These are phyloP conservation scores for Lasioglossum marginatum DNA, from an alignment of 2,888 invertebrate species.

Conservation along the genomic window DNA sequence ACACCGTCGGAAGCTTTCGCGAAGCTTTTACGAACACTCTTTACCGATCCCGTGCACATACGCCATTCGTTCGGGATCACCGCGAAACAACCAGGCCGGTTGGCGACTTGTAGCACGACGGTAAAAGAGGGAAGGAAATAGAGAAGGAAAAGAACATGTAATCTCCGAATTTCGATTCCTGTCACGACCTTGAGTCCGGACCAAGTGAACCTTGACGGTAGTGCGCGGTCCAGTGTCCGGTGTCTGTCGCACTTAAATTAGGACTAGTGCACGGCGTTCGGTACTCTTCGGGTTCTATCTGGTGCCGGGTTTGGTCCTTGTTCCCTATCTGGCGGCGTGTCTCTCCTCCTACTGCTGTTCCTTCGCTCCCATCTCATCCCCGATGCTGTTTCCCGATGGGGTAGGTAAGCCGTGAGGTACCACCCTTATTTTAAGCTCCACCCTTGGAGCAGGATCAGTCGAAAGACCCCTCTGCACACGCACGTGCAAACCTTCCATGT, in stretches of 20 bases:
- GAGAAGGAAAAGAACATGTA: neutral
- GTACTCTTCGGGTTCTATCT: constrained; percentile 27
- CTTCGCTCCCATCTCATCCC: constrained; percentile 59
- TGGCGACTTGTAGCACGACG: neutral
- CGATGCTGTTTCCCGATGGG: constrained; percentile 62
- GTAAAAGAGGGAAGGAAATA: neutral
- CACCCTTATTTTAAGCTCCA: constrained; percentile 83
- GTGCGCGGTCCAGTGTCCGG: constrained; percentile 23
- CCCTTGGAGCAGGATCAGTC: constrained; percentile 79
- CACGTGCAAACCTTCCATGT: constrained; percentile 38
- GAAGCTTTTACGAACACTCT: neutral
- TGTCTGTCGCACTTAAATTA: constrained; percentile 60
- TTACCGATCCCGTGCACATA: neutral
- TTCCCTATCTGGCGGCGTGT: constrained; percentile 44
- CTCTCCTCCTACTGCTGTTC: constrained; percentile 54
- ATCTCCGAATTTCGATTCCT: constrained; percentile 30
- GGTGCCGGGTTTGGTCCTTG: constrained; percentile 45
- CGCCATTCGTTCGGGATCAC: constrained; percentile 6
- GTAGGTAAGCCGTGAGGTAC: constrained; percentile 71
- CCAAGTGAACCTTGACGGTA: constrained; percentile 4
- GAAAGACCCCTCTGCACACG: constrained; percentile 55
- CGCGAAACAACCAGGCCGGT: neutral
- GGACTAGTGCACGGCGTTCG: constrained; percentile 60
- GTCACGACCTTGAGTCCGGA: constrained; percentile 34
- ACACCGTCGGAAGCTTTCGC: constrained; percentile 9